These are phyloP conservation scores for Marmota flaviventris DNA, from an alignment of 2,113 vertebrate genomes.

Conservation along the genomic window DNA sequence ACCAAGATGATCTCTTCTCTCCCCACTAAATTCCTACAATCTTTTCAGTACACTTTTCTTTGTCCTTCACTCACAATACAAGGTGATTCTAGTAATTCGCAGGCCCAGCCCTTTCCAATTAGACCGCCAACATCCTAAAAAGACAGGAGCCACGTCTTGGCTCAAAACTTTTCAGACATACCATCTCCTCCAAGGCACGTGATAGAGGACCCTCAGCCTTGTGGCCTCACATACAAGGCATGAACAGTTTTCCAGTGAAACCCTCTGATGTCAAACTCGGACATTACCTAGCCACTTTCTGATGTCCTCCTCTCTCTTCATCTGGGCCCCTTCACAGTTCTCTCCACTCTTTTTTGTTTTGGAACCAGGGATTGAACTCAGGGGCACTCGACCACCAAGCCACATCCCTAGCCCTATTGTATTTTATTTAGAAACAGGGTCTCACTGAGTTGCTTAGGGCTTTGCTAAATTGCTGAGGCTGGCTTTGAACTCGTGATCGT, in stretches of 20 bases:
- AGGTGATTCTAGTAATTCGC: background rate
- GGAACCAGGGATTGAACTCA: no score
- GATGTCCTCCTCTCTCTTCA: background rate
- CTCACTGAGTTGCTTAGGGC: no score
- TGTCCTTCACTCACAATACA: background rate
- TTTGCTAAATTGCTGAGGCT: no score
- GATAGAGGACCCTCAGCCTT: background rate
- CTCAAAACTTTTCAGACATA: background rate
- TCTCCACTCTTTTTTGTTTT: background rate
- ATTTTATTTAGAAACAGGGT: no score
- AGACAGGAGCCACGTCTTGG: background rate
- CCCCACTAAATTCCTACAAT: background rate
- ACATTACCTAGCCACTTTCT: background rate
- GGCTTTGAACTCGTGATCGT: no score
- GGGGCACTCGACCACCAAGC: no score
- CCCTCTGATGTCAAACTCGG: background rate
- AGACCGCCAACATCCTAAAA: background rate
- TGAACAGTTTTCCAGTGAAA: background rate
- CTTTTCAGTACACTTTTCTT: background rate
- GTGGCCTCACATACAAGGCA: background rate
- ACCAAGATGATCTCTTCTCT: background rate
- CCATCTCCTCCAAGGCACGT: background rate
- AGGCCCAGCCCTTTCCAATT: background rate
- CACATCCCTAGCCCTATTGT: no score
- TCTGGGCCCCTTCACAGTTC: background rate